Base-by-base conservation (phyloP, 2,113 vertebrate species). In the Eulemur rufifrons region DNA sequence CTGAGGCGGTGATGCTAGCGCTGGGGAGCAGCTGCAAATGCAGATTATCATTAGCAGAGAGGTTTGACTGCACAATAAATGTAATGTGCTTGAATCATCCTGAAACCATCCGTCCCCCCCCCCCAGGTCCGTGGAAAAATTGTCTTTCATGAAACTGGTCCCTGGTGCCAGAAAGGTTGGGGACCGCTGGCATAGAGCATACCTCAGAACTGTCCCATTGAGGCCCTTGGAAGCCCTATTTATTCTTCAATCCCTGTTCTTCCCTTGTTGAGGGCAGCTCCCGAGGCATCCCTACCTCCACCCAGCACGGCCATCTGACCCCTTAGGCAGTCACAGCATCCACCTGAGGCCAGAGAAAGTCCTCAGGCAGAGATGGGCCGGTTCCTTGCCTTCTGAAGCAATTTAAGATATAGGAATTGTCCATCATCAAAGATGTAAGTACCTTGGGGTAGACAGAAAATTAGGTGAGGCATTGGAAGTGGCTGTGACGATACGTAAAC, bases 381-480 rank as follows among this genome's bases (percentile, higher is more conserved):
- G 14, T 8, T 54, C 82, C 14, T 37, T 32, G 82, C 39, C 8
- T 39, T n/a, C 25, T 50, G 77, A 78, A 68, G 69, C 18, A 29
- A 64, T 39, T 27, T 39, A 29, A 81, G 34, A 42, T 11, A 8
- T 0, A 4, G 3, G n/a, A 86, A 56, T 11, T 80, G 32, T 25
- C 61, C 61, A 17, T 52, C 56, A 39, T 52, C 56, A 39, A 8
- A 56, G 52, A 34, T 7, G 6, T 14, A 6, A 61, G 73, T 25
- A 12, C 42, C 85, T 59, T 83, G 39, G 12, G 52, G 32, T 23
- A 56, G 37, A 54, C 1, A 77, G 45, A 45, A 52, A 47, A 8
- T 59, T 4, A 10, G 27, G 20, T 9, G 0, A 45, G 25, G 14
- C 11, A 6, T 0, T 18, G 50, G 23, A 45, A 8, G 15, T 5